Conservation (phyloP, 2,888 invertebrate genomes). For the Dione vanillae region DNA sequence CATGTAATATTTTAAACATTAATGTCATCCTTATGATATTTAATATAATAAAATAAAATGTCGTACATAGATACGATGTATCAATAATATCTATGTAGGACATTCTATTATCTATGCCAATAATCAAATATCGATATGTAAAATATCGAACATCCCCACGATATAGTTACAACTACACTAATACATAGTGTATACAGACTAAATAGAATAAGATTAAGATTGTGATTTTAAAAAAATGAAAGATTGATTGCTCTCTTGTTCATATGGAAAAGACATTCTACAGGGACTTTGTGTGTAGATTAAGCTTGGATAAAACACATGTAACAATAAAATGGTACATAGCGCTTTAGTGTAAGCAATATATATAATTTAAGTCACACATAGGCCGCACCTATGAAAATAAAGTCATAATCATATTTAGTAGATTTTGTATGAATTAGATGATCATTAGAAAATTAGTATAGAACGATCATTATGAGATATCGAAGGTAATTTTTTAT, state of each 20-base stretch:
- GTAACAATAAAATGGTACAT: slow-evolving; percentile 35
- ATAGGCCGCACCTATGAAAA: slow-evolving; percentile 3
- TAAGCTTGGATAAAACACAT: slow-evolving; percentile 28
- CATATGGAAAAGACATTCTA: slow-evolving; percentile 72
- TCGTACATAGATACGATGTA: no score
- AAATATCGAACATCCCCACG: no score
- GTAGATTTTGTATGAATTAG: slow-evolving; percentile 40
- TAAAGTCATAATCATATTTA: slow-evolving; percentile 27
- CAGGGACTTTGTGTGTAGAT: slow-evolving; percentile 59
- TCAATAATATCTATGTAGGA: no score
- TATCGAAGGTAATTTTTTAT: slow-evolving; percentile 1
- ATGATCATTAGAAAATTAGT: slow-evolving; percentile 1
- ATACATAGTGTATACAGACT: neutral
- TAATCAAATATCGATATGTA: no score
- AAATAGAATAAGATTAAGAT: neutral
- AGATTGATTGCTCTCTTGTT: slow-evolving; percentile 52
- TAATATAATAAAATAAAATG: no score
- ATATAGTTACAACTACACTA: neutral
- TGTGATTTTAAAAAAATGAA: slow-evolving; percentile 21
- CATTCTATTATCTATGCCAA: no score
- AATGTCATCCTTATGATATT: no score
- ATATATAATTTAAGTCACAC: slow-evolving; percentile 35
- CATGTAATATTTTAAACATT: no score
- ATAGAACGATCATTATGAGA: slow-evolving; percentile 1
- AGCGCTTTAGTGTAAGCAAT: slow-evolving; percentile 46